These are phyloP conservation scores for Drosophila lini DNA, from an alignment of 1,140 invertebrate species.

Conservation along the genomic window DNA sequence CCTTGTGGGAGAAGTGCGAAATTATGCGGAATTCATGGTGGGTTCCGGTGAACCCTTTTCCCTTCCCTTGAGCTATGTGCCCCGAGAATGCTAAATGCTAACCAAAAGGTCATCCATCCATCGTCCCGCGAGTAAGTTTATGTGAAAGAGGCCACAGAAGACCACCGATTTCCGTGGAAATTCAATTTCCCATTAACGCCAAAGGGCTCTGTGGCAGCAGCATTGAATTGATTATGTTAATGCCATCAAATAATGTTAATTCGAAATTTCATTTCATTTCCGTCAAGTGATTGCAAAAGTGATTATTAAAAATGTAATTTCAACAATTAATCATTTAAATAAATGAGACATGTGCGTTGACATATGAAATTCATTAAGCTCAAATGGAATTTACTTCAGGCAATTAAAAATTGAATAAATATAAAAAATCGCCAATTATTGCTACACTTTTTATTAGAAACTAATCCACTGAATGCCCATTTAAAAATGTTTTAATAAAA, in stretches of 20 bases:
- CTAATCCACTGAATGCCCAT: background rate
- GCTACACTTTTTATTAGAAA: background rate
- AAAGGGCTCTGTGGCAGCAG: background rate
- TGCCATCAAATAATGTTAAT: conserved; percentile 13
- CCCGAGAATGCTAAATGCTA: conserved; percentile 36
- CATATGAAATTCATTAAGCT: background rate
- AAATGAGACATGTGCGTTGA: background rate
- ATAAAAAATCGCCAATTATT: background rate
- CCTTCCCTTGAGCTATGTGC: conserved; percentile 12
- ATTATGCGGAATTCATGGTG: conserved; percentile 55
- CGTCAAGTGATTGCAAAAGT: conserved; percentile 10
- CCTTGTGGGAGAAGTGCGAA: conserved; percentile 48
- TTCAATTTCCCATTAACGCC: conserved; percentile 30
- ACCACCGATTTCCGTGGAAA: conserved; percentile 16
- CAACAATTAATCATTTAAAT: conserved; percentile 9
- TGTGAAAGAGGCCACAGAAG: conserved; percentile 14
- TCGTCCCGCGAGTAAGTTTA: conserved; percentile 1
- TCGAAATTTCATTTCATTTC: conserved; percentile 14
- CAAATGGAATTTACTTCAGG: background rate
- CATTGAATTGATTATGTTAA: conserved; percentile 24
- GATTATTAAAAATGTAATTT: conserved; percentile 18
- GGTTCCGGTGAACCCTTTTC: background rate
- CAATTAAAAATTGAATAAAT: background rate
- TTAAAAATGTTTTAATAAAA: background rate
- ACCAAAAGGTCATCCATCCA: conserved; percentile 31